Evolutionary conservation across 2,797 vertebrate species (phyloP), one percentile per base, ranked within the genome.

Genomic region (Melanotaenia maccullochi): DNA sequence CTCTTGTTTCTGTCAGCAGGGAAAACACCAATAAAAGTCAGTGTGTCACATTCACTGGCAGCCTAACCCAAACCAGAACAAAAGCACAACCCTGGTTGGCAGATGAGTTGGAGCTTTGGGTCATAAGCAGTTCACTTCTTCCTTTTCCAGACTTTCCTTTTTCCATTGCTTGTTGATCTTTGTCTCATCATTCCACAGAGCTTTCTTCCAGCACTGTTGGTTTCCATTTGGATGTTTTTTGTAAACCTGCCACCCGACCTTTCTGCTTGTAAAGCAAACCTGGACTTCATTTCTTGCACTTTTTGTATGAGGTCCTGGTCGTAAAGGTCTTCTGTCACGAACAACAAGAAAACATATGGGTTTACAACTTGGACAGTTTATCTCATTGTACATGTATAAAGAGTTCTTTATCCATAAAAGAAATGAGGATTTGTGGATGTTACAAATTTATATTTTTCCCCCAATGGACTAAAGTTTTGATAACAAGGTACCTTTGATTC

Each of bases 21-120:
- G 24, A 72, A 59, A 65, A 32, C 56, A 58, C 38, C 47, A 44
- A 65, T 40, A 65, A 30, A 72, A 32, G 44, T 3, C 54, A 20
- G 32, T 18, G 18, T 65, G 24, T 42, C 54, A 56, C 28, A 14
- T 47, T 18, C 38, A 47, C n/a, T 57, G 20, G 32, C 49, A 61
- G 68, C 30, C 9, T 49, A 36, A 36, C 12, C 30, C 24, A 52
- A 59, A 11, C 60, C 38, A 18, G 11, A 24, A 61, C 30, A 35
- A 52, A 57, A 40, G 33, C 33, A 11, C 20, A 35, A 9, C 24
- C 49, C 8, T 68, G 56, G 30, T 42, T 62, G 59, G 59, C 36
- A 62, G 49, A 44, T 11, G 59, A 70, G 49, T 1, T 13, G 25
- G 1, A 8, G 25, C 4, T 61, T 52, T 61, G 58, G 35, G 25